Base-by-base conservation (phyloP, 2,113 vertebrate species). In the Pelvicachromis taeniatus region DNA sequence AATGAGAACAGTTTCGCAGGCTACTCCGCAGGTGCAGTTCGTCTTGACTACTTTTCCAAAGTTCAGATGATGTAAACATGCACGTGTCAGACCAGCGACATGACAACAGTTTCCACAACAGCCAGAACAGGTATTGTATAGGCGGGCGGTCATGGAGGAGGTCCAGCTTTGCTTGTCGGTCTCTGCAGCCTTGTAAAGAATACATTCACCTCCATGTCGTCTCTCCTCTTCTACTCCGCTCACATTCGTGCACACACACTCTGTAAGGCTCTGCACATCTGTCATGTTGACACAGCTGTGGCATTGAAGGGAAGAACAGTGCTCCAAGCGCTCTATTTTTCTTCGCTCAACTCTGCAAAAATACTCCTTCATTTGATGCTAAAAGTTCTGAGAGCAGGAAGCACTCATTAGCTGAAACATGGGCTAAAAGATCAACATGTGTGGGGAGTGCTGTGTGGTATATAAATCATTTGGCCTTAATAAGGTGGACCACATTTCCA, bases 271-370 rank as follows among this genome's bases (percentile, higher is more conserved):
- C 75, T 68, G 70, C 91, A 93, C 90, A 93, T 95, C 93, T 90
- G 92, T 95, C 93, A 85, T 96, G 95, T 96, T 96, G 95, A 96
- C 95, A 95, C 96, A 96, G 95, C 95, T 96, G 96, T 78, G 78
- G 88, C 93, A 89, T 86, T 95, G 93, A 95, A 95, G 95, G 92
- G 92, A 94, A 95, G 93, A 95, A 95, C 89, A 82, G 78, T 63
- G 91, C 93, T 94, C 87, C 23, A 80, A 93, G 91, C 93, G 53
- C 90, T 91, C 85, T 94, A 94, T 95, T 96, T 96, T 95, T 94
- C 93, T 95, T 92, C 92, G 80, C 85, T 91, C 78, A 75, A 77
- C 90, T 90, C 81, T 89, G 87, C 89, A 95, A 95, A 96, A 92
- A 94, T 87, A 79, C 88, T 91, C 91, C 90, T 91, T 91, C 92